Conservation (phyloP, 2,113 vertebrate species). For the Alaudala cheleensis region DNA sequence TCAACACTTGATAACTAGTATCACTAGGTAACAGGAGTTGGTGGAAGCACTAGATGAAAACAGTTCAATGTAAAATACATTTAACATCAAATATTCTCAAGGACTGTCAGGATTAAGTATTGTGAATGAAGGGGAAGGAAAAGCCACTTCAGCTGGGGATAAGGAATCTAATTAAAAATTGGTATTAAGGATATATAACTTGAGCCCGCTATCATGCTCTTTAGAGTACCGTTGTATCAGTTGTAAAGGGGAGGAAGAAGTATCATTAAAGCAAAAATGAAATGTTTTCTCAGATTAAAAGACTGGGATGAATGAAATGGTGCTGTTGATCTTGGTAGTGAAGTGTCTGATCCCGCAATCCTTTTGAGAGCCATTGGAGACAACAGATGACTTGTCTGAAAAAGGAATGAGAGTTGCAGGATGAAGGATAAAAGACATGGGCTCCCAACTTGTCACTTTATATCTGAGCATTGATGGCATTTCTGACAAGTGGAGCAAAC, state of each 20-base stretch:
- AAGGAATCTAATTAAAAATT: conserved; percentile 75
- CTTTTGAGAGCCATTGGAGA: neutral
- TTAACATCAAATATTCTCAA: conserved; percentile 75
- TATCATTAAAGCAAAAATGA: neutral
- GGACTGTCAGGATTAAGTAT: conserved; percentile 77
- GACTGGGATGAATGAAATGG: neutral
- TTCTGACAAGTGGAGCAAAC: neutral
- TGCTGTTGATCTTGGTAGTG: neutral
- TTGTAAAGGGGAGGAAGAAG: conserved; percentile 17
- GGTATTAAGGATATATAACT: conserved; percentile 42
- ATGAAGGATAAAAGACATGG: neutral
- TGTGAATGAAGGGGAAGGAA: conserved; percentile 71
- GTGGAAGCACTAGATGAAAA: conserved; percentile 31
- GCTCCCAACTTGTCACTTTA: neutral
- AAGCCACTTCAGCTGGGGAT: conserved; percentile 70
- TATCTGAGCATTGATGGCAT: neutral
- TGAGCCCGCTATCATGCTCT: conserved; percentile 41
- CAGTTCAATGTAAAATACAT: conserved; percentile 59
- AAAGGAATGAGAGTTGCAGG: neutral
- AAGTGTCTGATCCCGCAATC: neutral
- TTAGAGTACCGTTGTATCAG: conserved; percentile 20
- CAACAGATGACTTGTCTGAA: neutral
- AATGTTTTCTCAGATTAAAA: conserved; percentile 38
- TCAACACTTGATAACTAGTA: neutral
- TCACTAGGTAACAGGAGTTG: conserved; percentile 44